Base-by-base conservation (phyloP, 2,888 invertebrate genomes). In the Cryptus armator region DNA sequence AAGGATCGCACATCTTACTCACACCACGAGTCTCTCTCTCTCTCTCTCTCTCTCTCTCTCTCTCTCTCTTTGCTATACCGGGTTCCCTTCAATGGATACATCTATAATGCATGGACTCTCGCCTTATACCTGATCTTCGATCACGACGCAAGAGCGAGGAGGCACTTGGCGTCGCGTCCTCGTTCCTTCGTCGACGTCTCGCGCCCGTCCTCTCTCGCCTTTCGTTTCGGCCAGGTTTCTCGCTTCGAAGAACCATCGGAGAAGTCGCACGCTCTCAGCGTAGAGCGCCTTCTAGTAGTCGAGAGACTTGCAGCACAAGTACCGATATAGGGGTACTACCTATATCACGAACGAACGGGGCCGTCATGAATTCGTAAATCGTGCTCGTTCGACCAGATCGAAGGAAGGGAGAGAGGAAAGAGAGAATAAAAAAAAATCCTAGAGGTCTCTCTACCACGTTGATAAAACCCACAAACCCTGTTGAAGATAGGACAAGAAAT, bases 31-130 rank as follows among this genome's bases (percentile, higher is more conserved):
- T 46, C 83, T 72, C 76, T 51, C 83, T 70, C 76, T 51, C 83
- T 72, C 76, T 51, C 83, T 72, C 76, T 51, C 83, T 72, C 76
- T 51, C 83, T 72, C 76, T 46, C 83, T 72, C 76, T 51, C 83
- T 72, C 76, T 51, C 83, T 70, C 76, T 59, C 43, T 68, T 16
- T 24, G 14, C 71, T 84, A 78, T 77, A 85, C 84, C 84, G 71
- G 83, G 84, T 79, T 78, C 81, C 86, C 87, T 88, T 87, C 89
- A 90, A 90, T 90, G 89, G 89, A 85, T 90, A 67, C 81, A 91
- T 91, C 91, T 91, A 91, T 91, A 91, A 91, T 91, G 90, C 91
- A 91, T 90, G 89, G 88, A 77, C 87, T 78, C 86, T 77, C 86
- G 86, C 85, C 88, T 90, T 89, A 90, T 89, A 89, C 90, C 87